Conservation (phyloP, 2,888 invertebrate species). For the Sicus ferrugineus region DNA sequence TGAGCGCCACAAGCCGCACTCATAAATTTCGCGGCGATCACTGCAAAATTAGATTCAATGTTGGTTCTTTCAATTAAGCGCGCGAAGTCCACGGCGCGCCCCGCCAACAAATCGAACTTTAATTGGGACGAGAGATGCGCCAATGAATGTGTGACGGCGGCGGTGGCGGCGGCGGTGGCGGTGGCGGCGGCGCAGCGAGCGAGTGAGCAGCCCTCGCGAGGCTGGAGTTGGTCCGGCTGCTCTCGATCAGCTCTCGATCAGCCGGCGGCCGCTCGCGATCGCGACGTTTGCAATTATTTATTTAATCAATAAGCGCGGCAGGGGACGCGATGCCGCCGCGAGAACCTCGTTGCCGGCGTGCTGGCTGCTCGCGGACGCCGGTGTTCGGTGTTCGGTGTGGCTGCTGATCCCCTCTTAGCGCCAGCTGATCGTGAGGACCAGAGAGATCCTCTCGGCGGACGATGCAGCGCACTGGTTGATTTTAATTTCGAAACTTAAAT, state of each 20-base stretch:
- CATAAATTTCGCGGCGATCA: conserved; percentile 26
- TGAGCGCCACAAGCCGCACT: conserved; percentile 10
- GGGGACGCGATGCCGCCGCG: conserved; percentile 19
- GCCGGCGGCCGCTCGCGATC: conserved; percentile 26
- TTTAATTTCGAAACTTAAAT: conserved; percentile 30
- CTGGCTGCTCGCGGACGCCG: not conserved
- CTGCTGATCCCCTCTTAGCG: conserved; percentile 1
- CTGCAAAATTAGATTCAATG: conserved; percentile 27
- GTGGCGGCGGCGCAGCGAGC: not conserved
- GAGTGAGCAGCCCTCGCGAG: not conserved
- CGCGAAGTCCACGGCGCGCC: conserved; percentile 4
- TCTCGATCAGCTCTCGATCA: not conserved
- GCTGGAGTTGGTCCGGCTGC: too few species aligned
- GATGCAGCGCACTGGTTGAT: conserved; percentile 8
- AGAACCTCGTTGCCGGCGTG: not conserved
- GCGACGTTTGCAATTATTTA: conserved; percentile 37
- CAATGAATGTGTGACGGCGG: conserved; percentile 27
- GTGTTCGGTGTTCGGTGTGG: too few species aligned
- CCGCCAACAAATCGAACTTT: conserved; percentile 38
- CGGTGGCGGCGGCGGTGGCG: not conserved
- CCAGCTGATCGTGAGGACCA: conserved; percentile 4
- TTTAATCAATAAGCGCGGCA: conserved; percentile 39
- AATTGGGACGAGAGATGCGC: conserved; percentile 39
- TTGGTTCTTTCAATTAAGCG: conserved; percentile 33
- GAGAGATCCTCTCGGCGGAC: not conserved